These are phyloP conservation scores for Phoenoteleia sp. DNA, from an alignment of 2,888 invertebrate species.

Conservation along the genomic window DNA sequence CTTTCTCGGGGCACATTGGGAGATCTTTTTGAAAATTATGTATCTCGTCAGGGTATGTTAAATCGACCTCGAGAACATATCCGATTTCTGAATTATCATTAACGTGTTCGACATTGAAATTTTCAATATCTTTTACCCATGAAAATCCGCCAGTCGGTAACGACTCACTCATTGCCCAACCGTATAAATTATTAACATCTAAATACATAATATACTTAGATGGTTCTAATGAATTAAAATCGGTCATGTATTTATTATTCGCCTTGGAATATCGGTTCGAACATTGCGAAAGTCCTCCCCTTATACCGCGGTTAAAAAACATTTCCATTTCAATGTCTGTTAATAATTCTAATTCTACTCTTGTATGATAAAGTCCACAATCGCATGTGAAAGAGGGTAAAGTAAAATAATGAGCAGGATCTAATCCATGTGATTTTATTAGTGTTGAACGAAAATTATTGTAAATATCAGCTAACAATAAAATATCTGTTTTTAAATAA, in stretches of 20 bases:
- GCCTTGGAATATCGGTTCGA: too few relatives aligned
- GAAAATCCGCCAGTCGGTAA: neutral
- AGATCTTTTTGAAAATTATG: too few relatives aligned
- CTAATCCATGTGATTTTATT: neutral
- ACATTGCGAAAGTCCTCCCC: too few relatives aligned
- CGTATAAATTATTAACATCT: conserved; percentile 26
- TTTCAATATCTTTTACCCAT: neutral
- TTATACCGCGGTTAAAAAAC: too few relatives aligned
- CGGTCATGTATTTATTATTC: neutral
- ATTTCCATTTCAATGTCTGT: too few relatives aligned
- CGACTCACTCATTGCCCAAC: neutral
- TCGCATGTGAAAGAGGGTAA: too few relatives aligned
- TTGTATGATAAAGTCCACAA: too few relatives aligned
- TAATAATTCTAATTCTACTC: too few relatives aligned
- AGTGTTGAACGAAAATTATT: neutral
- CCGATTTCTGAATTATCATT: too few relatives aligned
- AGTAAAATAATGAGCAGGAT: too few relatives aligned
- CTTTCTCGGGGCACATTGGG: neutral
- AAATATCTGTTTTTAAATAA: conserved; percentile 29
- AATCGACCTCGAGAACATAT: too few relatives aligned
- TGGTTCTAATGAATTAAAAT: neutral
- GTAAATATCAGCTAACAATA: conserved; percentile 8
- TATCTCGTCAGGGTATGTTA: too few relatives aligned
- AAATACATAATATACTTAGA: neutral
- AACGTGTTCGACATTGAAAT: conserved; percentile 26